Percentiles rank a stretch among this genome's conserved stretches.
Conservation (phyloP, 2,113 vertebrate genomes). For the Silurus asotus region DNA sequence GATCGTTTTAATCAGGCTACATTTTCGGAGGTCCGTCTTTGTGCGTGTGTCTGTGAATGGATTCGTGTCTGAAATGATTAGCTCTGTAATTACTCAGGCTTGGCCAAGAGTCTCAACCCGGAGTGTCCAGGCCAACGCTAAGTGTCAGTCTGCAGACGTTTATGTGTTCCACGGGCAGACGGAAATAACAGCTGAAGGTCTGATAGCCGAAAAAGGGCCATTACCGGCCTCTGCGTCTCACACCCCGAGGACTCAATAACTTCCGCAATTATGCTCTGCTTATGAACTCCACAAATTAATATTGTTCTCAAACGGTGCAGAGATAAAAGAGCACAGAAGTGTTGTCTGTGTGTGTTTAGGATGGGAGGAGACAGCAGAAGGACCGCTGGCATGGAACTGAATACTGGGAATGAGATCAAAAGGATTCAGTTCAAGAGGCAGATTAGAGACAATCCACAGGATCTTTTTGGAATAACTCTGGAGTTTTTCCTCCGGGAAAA, state of each 20-base stretch:
- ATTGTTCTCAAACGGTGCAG: background rate
- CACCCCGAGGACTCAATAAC: background rate
- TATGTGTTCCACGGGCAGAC: background rate
- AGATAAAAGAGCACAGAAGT: background rate
- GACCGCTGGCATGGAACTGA: background rate
- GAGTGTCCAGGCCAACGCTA: constrained; percentile 36
- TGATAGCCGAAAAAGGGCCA: background rate
- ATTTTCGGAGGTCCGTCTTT: constrained; percentile 40
- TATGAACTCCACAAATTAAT: background rate
- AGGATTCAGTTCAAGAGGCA: background rate
- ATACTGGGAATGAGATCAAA: background rate
- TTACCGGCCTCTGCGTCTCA: background rate
- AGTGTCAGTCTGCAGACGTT: constrained; percentile 41
- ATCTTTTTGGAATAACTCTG: background rate
- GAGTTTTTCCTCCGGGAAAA: background rate
- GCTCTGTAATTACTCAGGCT: constrained; percentile 57
- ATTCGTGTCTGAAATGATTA: constrained; percentile 55
- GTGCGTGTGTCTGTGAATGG: constrained; percentile 39
- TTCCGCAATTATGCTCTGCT: constrained; percentile 5
- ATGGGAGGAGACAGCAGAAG: background rate
- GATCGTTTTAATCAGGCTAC: constrained; percentile 48
- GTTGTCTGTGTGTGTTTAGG: background rate
- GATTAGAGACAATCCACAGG: background rate
- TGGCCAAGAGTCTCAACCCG: constrained; percentile 21
- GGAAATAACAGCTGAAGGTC: constrained; percentile 32